These are phyloP conservation scores for Enteromius afrohamiltoni DNA, from an alignment of 2,797 vertebrate genomes.

Conservation along the genomic window DNA sequence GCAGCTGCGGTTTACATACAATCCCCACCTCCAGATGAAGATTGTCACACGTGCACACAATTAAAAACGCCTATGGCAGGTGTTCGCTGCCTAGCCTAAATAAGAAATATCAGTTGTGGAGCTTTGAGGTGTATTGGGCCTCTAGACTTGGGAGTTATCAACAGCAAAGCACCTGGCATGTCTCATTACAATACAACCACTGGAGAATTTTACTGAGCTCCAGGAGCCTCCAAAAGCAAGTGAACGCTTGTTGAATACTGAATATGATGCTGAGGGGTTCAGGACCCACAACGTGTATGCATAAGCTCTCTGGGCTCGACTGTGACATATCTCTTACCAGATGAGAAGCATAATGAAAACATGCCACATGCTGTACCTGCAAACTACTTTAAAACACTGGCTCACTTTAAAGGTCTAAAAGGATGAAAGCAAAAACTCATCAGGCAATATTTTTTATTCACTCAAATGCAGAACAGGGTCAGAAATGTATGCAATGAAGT, in stretches of 20 bases:
- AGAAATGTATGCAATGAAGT: neutral
- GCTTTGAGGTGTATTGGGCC: constrained; percentile 20
- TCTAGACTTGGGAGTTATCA: constrained; percentile 44
- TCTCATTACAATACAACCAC: constrained; percentile 39
- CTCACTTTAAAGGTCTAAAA: neutral
- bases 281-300: neutral
- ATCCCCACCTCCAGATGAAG: constrained; percentile 17
- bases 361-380: neutral
- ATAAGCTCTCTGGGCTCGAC: neutral
- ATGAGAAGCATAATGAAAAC: constrained; percentile 18
- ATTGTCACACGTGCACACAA: neutral
- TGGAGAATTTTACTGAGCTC: constrained; percentile 33
- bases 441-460: neutral
- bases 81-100: constrained; percentile 11
- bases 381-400: neutral
- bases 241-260: constrained; percentile 9
- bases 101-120: constrained; percentile 26
- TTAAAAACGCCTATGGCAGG: constrained; percentile 37
- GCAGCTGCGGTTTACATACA: constrained; percentile 20
- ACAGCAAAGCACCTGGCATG: constrained; percentile 47
- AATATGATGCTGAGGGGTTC: constrained; percentile 3
- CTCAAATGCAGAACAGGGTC: neutral
- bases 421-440: neutral
- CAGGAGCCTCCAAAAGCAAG: constrained; percentile 30
- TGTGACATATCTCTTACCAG: constrained; percentile 5